These are phyloP conservation scores for Phyllotreta cruciferae DNA, from an alignment of 2,888 invertebrate genomes.

Conservation along the genomic window DNA sequence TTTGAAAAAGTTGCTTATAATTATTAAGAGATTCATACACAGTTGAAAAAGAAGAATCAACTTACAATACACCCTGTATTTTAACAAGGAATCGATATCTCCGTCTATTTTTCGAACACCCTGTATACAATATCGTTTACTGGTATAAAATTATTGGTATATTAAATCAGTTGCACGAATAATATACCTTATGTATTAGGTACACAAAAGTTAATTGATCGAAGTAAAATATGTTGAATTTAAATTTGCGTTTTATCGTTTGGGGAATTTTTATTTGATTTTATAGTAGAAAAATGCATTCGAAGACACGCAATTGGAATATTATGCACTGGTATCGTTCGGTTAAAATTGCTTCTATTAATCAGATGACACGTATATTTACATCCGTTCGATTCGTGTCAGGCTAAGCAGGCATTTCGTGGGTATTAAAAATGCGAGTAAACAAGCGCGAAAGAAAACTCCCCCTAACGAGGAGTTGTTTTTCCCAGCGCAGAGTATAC, in stretches of 20 bases:
- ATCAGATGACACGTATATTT: constrained; percentile 24
- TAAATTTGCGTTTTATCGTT: constrained; percentile 16
- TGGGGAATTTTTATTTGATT: constrained; percentile 20
- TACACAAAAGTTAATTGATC: constrained; percentile 24
- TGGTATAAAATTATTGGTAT: no score
- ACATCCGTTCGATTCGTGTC: constrained; percentile 14
- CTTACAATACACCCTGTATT: no score
- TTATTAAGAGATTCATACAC: no score
- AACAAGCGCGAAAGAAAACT: neutral
- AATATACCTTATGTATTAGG: no score
- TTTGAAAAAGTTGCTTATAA: no score
- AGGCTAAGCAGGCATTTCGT: neutral
- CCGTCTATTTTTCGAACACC: no score
- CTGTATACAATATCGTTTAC: no score
- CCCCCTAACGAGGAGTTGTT: neutral
- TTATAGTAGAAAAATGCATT: constrained; percentile 26
- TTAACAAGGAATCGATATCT: no score
- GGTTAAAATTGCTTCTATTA: constrained; percentile 22
- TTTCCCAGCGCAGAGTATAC: neutral
- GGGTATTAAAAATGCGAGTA: no score
- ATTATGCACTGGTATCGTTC: constrained; percentile 17
- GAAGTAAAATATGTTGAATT: constrained; percentile 15
- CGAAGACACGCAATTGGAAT: constrained; percentile 27
- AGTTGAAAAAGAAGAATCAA: no score
- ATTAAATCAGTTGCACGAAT: constrained; percentile 18